Conservation (phyloP, 1,140 invertebrate species). For the Caenorhabditis brenneri region DNA sequence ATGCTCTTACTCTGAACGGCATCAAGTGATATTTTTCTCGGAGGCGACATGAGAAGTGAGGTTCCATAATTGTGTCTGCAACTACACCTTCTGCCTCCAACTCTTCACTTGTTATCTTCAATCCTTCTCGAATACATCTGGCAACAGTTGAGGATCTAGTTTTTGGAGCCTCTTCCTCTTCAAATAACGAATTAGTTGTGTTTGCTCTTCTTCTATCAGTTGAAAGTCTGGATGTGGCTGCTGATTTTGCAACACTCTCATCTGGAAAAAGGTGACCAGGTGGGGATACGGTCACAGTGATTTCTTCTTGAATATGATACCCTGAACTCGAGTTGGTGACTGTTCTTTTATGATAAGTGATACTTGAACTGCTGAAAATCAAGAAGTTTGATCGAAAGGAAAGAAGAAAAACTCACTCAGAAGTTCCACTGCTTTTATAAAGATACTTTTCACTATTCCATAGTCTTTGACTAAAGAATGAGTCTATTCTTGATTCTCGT, state of each 20-base stretch:
- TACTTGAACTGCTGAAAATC: not conserved
- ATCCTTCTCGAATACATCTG: slow-evolving; percentile 31
- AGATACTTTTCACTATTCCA: slow-evolving; percentile 31
- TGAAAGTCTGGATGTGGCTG: not conserved
- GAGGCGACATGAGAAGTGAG: slow-evolving; percentile 41
- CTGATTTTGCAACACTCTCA: not conserved
- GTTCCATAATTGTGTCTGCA: slow-evolving; percentile 31
- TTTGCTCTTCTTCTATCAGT: slow-evolving; percentile 22
- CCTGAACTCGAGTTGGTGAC: slow-evolving; percentile 9
- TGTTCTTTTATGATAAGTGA: not conserved
- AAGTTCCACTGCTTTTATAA: slow-evolving; percentile 15
- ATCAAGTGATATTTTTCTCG: slow-evolving; percentile 32
- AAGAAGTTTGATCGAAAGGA: no score
- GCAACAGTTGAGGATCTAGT: slow-evolving; percentile 46
- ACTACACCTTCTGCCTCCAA: slow-evolving; percentile 40
- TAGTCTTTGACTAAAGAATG: not conserved
- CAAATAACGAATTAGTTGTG: not conserved
- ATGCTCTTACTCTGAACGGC: slow-evolving; percentile 26
- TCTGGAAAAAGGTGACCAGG: not conserved
- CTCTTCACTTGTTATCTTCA: slow-evolving; percentile 23
- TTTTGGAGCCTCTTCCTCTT: slow-evolving; percentile 15
- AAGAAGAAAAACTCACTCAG: not conserved
- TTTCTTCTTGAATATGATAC: not conserved
- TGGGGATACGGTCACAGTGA: not conserved
- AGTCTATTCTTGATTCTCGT: not conserved